phyloP scores from a whole-genome alignment of 2,888 invertebrate species.

The Aphodius sticticus region DNA sequence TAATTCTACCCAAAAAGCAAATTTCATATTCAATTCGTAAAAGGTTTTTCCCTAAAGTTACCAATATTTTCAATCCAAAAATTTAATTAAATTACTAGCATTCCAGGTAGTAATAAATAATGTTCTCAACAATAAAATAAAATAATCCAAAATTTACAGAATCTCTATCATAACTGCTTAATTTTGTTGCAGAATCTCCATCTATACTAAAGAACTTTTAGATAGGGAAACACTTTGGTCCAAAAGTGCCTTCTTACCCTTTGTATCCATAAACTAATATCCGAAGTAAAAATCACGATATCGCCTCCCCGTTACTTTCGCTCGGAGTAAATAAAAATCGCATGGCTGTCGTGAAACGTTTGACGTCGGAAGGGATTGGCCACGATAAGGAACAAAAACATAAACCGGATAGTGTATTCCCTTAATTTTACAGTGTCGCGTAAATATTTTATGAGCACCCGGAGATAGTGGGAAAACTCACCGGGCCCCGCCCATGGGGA shows the following conservation, averaged over 20 bases:
- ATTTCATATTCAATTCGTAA: no score
- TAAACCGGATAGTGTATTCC: neutral
- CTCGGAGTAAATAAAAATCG: neutral
- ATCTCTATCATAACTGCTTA: no score
- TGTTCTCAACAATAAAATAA: no score
- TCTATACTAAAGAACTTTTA: neutral
- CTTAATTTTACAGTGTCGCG: conserved; percentile 4
- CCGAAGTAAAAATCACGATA: neutral
- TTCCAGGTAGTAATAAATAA: no score
- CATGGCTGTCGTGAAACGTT: neutral
- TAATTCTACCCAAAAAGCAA: no score
- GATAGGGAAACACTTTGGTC: neutral
- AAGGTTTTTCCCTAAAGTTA: no score
- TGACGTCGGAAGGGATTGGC: neutral
- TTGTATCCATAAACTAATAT: neutral
- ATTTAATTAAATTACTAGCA: no score
- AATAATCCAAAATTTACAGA: no score
- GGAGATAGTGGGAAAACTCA: neutral
- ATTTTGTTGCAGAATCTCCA: no score
- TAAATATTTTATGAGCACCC: neutral
- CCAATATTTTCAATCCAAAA: no score
- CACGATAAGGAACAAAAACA: neutral
- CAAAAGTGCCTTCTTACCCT: neutral
- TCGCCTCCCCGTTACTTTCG: neutral
- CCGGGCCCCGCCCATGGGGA: neutral